A percentile compares a stretch with the other conserved stretches of the same genome.
phyloP scores from a whole-genome alignment of 2,113 vertebrate genomes.

The Poeciliopsis occidentalis region DNA sequence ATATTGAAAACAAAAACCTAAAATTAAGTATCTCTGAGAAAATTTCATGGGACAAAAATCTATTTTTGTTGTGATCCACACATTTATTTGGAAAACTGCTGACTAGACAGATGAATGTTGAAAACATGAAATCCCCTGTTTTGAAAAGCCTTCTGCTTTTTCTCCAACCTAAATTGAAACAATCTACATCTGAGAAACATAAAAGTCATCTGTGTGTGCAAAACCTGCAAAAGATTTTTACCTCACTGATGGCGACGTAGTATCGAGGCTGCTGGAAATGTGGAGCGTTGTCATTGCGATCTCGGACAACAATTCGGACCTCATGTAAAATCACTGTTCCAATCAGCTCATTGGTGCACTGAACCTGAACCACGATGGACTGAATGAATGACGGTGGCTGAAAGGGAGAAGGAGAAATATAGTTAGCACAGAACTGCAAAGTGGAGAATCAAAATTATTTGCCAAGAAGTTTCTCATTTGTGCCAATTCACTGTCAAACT shows the following conservation, averaged over 20 bases:
- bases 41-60: too few species aligned
- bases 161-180: neutral
- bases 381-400: constrained; percentile 93
- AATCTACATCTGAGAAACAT: neutral
- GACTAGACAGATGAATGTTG: too few species aligned
- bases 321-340: constrained; percentile 94
- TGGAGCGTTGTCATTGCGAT: constrained; percentile 93
- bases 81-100: too few species aligned
- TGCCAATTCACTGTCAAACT: constrained; percentile 20
- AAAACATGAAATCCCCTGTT: neutral
- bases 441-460: neutral
- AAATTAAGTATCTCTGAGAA: too few species aligned
- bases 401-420: constrained; percentile 24
- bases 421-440: neutral
- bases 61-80: too few species aligned
- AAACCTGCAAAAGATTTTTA: constrained; percentile 54
- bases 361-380: constrained; percentile 95
- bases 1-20: too few species aligned
- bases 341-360: constrained; percentile 92
- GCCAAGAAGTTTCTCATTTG: constrained; percentile 7
- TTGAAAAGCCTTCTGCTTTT: neutral
- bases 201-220: neutral
- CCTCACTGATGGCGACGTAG: constrained; percentile 92
- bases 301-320: constrained; percentile 94
- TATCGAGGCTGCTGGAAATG: constrained; percentile 89